Evolutionary conservation across 1,140 invertebrate species (phyloP), one percentile per base, ranked within the genome.

Genomic region (Xylocopa sonorina): DNA sequence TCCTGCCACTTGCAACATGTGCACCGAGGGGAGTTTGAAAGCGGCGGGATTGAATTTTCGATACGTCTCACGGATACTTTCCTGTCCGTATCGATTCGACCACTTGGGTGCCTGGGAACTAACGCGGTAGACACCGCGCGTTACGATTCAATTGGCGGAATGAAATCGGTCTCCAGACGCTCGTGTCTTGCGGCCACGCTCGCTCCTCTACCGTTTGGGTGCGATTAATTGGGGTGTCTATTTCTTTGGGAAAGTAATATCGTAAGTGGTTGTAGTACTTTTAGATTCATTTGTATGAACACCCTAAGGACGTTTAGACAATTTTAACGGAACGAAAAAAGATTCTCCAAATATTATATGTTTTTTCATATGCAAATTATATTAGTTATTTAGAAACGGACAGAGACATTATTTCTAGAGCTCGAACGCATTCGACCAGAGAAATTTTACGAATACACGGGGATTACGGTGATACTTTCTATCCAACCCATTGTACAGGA

Each of bases 381-480:
- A n/a, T n/a, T n/a, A n/a, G n/a, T n/a, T n/a, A n/a, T n/a, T 48
- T 16, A 27, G 16, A 18, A 60, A 62, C 6, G 7, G 2, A 34
- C n/a, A 38, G 18, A 41, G 21, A 63, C 34, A 60, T 62, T 72
- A 60, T 43, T 43, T 43, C 16, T 21, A 21, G 41, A 60, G 60
- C 57, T 80, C 29, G 29, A 12, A n/a, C 64, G 10, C 34, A 43
- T 24, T 55, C 27, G 21, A 14, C 46, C 51, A 55, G 62, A 46
- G 68, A 63, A 76, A 27, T 66, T 80, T 76, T 57, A 43, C 72
- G 51, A 66, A 75, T 69, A 53, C 51, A 27, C 12, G 34, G 64
- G 34, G 83, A 85, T 85, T 82, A 85, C 41, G 24, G 34, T 21
- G 66, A 75, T 78, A 83, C 67, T 82, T 86, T 78, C 66, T 64